phyloP scores from a whole-genome alignment of 2,797 vertebrate genomes.

The Neoniphon sammara region DNA sequence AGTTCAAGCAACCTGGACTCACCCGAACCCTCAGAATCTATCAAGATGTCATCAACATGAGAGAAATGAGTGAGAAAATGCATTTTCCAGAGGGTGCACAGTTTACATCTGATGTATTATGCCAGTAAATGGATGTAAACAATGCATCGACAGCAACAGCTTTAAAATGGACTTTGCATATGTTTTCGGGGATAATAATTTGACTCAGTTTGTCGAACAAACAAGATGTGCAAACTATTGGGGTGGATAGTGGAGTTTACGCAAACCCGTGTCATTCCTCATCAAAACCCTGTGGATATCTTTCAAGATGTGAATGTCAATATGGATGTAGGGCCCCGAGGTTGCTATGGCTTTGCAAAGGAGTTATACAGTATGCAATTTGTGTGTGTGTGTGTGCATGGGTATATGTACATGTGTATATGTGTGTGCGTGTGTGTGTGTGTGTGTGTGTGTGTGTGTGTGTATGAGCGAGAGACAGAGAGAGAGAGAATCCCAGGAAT shows the following conservation, averaged over 20 bases:
- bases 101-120: neutral
- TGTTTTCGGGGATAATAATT: neutral
- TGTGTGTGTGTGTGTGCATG: conserved; percentile 3
- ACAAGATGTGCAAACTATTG: neutral
- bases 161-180: neutral
- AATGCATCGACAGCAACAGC: neutral
- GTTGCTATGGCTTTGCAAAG: conserved; percentile 17
- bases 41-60: no score
- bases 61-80: no score
- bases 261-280: neutral
- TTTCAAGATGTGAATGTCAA: neutral
- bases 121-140: neutral
- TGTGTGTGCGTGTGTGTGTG: conserved; percentile 5
- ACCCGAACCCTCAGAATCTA: no score
- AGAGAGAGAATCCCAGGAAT: conserved; percentile 31
- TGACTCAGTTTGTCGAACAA: neutral
- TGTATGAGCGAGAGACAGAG: conserved; percentile 12
- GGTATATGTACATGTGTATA: neutral
- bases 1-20: no score
- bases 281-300: no score
- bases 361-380: conserved; percentile 10
- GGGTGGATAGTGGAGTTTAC: neutral
- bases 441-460: conserved; percentile 10
- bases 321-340: neutral
- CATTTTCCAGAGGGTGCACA: neutral